Conservation (phyloP, 2,797 vertebrate genomes). For the Chrysocyon brachyurus region DNA sequence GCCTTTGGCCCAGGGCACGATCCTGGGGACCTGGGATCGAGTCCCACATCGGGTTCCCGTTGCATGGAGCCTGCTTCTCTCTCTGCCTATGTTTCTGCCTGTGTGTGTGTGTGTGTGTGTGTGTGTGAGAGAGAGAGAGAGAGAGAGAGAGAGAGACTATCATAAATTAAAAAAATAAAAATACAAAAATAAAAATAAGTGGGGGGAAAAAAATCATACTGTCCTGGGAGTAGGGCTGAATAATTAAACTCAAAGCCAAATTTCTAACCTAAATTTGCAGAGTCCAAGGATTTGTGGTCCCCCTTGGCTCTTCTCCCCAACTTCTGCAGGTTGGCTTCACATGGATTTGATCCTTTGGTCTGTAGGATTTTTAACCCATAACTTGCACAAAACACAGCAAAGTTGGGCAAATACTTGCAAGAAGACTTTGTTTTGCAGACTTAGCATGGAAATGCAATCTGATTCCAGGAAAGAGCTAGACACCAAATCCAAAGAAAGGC, state of each 20-base stretch:
- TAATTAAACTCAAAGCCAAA: constrained; percentile 87
- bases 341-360: constrained; percentile 75
- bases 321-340: constrained; percentile 65
- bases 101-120: too few relatives aligned
- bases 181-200: too few relatives aligned
- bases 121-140: too few relatives aligned
- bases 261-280: constrained; percentile 86
- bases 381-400: constrained; percentile 73
- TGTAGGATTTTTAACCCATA: constrained; percentile 62
- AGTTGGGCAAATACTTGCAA: constrained; percentile 73
- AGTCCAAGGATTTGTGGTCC: constrained; percentile 82
- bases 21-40: too few relatives aligned
- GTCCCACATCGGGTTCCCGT: too few relatives aligned
- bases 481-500: constrained; percentile 67
- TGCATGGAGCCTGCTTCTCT: too few relatives aligned
- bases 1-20: too few relatives aligned
- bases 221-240: constrained; percentile 51
- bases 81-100: too few relatives aligned
- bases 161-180: too few relatives aligned
- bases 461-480: constrained; percentile 74
- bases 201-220: constrained; percentile 21
- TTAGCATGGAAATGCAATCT: constrained; percentile 77
- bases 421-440: constrained; percentile 64
- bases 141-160: too few relatives aligned
- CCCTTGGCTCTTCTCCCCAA: constrained; percentile 60